Base-by-base conservation (phyloP, 1,140 invertebrate genomes). In the Eupristina koningsbergeri region DNA sequence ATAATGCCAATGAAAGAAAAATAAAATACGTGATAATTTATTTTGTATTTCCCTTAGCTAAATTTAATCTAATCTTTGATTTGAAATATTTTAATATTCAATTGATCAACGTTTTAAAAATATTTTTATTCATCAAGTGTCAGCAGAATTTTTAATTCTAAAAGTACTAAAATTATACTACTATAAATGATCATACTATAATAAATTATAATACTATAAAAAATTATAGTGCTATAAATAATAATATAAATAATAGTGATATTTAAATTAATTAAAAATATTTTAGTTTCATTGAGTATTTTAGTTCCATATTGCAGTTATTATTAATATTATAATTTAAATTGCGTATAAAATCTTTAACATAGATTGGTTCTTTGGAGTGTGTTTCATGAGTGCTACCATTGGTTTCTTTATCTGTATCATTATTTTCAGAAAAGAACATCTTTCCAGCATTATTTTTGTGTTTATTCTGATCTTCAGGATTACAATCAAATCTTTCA, bases 221-320 rank as follows among this genome's bases (percentile, higher is more conserved):
- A 45, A 41, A 71, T 74, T n/a, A 47, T 47, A 26, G 3, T 74
- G 9, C 41, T 45, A n/a, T 31, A 19, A 74, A 45, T 74, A 74
- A n/a, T 74, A n/a, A 47, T 45, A 15, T 29, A n/a, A 74, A n/a
- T 74, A 29, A 29, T 45, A 41, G 34, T 50, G 50, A 50, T 50
- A 50, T 50, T 74, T 3, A 15, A 34, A 64, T 36, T 76, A 9
- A 76, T 13, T 76, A 3, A 69, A 77, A 83, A 67, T 67, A 69
- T 71, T 84, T 79, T 0, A 84, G 0, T 34, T 84, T 79, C 82
- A 84, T 84, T 31, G 75, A 78, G 41, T 31, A 84, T 84, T 84
- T 78, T n/a, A 84, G 8, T 69, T 78, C 75, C 50, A 84, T 74
- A 34, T 84, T 63, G 34, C 58, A 75, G 39, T 67, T 84, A 34